Evolutionary conservation across 2,888 invertebrate genomes (phyloP).

Genomic region (Ochropleura leucogaster): DNA sequence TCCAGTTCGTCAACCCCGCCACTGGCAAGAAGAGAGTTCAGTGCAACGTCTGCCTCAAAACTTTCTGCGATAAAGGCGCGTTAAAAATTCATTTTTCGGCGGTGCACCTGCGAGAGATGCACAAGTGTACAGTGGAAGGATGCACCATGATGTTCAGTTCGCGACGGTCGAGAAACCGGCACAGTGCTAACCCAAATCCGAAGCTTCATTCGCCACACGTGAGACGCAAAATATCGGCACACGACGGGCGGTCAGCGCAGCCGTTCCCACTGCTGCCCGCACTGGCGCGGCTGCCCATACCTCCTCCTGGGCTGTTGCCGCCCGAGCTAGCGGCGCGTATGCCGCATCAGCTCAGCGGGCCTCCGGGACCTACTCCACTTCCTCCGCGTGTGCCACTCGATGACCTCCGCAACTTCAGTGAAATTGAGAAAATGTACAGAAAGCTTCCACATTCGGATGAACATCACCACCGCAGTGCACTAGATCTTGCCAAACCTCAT

Average conservation of each 20-base stretch:
- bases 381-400: conserved; percentile 89
- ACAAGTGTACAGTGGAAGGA: conserved; percentile 99
- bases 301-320: conserved; percentile 92
- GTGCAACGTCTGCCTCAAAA: conserved; percentile 99
- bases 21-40: conserved; percentile 99
- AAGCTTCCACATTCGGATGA: conserved; percentile 83
- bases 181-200: conserved; percentile 99
- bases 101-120: conserved; percentile 99
- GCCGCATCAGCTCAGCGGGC: conserved; percentile 78
- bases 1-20: conserved; percentile 96
- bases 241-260: conserved; percentile 96
- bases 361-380: conserved; percentile 83
- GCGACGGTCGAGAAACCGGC: conserved; percentile 97
- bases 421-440: conserved; percentile 89
- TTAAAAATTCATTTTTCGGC: conserved; percentile 99
- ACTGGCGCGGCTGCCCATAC: conserved; percentile 93
- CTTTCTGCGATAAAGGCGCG: conserved; percentile 99
- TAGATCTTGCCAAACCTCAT: conserved; percentile 82
- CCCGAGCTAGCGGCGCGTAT: conserved; percentile 89
- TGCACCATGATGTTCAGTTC: conserved; percentile 99
- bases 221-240: conserved; percentile 97
- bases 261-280: conserved; percentile 94
- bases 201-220: conserved; percentile 99
- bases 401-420: conserved; percentile 88
- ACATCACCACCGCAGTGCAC: conserved; percentile 76